phyloP scores from a whole-genome alignment of 2,113 vertebrate species.

The Tinamus guttatus region DNA sequence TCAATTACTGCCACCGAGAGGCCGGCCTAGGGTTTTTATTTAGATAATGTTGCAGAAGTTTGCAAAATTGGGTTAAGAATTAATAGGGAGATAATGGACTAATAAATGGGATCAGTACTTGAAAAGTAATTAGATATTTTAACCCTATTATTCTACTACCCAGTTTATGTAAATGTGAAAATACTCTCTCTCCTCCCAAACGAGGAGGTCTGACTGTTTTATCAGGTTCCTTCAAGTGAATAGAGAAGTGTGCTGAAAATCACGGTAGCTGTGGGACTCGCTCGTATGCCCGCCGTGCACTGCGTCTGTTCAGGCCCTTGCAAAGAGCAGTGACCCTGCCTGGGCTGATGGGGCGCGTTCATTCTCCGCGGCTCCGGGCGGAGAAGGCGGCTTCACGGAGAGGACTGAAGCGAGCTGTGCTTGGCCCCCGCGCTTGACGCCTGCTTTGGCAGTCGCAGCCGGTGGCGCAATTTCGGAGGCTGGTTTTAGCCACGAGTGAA shows the following conservation, averaged over 20 bases:
- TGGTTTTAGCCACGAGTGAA: not conserved
- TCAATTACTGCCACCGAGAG: not conserved
- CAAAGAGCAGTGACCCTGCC: no score
- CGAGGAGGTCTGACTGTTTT: accelerated
- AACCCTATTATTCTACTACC: not conserved
- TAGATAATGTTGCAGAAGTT: not conserved
- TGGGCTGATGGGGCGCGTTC: not conserved
- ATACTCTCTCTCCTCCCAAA: not conserved
- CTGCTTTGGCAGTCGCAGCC: not conserved
- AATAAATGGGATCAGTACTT: not conserved
- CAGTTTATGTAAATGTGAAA: not conserved
- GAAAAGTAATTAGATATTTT: not conserved
- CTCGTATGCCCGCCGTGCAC: accelerated
- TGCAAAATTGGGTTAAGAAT: not conserved
- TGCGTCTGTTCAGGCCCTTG: not conserved
- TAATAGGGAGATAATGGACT: not conserved
- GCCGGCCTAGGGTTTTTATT: not conserved
- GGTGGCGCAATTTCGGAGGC: not conserved
- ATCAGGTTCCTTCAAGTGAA: not conserved
- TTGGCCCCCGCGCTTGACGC: not conserved
- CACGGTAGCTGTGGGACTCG: not conserved
- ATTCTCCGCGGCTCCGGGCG: not conserved
- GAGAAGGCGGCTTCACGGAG: not conserved
- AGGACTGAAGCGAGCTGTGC: not conserved
- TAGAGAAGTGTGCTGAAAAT: not conserved